Evolutionary conservation across 2,888 invertebrate genomes (phyloP).

Genomic region (Hypomecis punctinalis): DNA sequence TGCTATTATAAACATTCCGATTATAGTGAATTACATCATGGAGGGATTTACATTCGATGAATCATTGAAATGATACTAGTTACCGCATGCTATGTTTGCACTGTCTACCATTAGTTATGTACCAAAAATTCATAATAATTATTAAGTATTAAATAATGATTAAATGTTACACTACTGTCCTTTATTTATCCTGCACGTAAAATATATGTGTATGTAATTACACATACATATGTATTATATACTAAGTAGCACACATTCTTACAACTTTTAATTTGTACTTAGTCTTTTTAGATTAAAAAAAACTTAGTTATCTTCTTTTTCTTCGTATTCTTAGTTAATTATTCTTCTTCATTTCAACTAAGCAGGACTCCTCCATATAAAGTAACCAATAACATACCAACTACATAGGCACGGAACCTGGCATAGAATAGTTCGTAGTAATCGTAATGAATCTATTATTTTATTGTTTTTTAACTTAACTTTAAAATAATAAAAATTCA

Average conservation of each 20-base stretch:
- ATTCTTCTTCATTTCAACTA: too few species aligned
- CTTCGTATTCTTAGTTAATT: too few species aligned
- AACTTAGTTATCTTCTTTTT: too few species aligned
- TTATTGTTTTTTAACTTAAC: not conserved
- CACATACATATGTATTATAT: too few species aligned
- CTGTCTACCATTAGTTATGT: constrained; percentile 35
- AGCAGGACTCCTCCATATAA: too few species aligned
- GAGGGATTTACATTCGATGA: constrained; percentile 16
- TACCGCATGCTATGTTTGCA: constrained; percentile 24
- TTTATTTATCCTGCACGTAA: constrained; percentile 7
- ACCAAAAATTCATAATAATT: constrained; percentile 43
- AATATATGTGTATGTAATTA: not conserved
- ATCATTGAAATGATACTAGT: constrained; percentile 15
- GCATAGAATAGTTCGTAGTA: too few species aligned
- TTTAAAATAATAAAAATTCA: not conserved
- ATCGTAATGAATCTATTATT: too few species aligned
- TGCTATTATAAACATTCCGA: constrained; percentile 41
- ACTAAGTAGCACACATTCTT: too few species aligned
- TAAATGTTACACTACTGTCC: constrained; percentile 18
- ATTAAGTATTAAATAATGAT: constrained; percentile 42
- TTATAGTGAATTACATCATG: constrained; percentile 22
- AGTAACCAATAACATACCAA: too few species aligned
- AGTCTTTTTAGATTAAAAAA: too few species aligned
- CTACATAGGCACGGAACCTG: too few species aligned
- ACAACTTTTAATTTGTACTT: too few species aligned